Base-by-base conservation (phyloP, 2,888 invertebrate species). In the Agonopterix subpropinquella region DNA sequence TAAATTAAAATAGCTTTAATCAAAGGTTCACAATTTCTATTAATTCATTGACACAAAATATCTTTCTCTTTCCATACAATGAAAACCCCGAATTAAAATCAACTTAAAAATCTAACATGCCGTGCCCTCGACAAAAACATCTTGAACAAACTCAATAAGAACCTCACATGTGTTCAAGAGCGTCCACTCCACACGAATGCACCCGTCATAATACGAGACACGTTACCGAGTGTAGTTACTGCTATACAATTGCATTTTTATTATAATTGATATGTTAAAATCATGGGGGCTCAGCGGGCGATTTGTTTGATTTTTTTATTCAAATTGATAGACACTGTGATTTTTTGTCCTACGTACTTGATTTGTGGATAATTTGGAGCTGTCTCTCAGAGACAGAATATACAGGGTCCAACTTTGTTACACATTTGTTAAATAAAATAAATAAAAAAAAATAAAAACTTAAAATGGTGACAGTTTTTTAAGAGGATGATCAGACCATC, bases 111-210 rank as follows among this genome's bases (percentile, higher is more conserved):
- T 52, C 39, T 53, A 48, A 54, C 50, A 53, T 53, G 53, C 50
- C 47, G 47, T 53, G 56, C 53, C 56, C 54, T 45, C 48, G 46
- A 73, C 62, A 69, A 78, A 76, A 79, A 80, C 79, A 77, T 79
- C 78, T 81, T 70, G 67, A 76, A 65, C 71, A 68, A 77, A 79
- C 69, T 74, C 78, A 79, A 83, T 81, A 76, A 80, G 84, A 78
- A 77, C 79, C 61, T 65, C 77, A 66, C 87, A 88, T 87, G 87
- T 87, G 87, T 81, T 83, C 75, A 65, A 88, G 87, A 64, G 68
- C 2, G 11, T 11, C 37, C 45, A 46, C 45, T 46, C 41, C 41
- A 13, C 73, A 60, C 62, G 59, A 71, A 62, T 70, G 73, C 77
- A 73, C 71, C 72, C 80, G 77, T 78, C 80, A 79, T 77, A 78